Percentiles rank a stretch among this genome's conserved stretches.
Evolutionary conservation across 2,888 invertebrate genomes (phyloP).

Genomic region (Oxytorus armatus): DNA sequence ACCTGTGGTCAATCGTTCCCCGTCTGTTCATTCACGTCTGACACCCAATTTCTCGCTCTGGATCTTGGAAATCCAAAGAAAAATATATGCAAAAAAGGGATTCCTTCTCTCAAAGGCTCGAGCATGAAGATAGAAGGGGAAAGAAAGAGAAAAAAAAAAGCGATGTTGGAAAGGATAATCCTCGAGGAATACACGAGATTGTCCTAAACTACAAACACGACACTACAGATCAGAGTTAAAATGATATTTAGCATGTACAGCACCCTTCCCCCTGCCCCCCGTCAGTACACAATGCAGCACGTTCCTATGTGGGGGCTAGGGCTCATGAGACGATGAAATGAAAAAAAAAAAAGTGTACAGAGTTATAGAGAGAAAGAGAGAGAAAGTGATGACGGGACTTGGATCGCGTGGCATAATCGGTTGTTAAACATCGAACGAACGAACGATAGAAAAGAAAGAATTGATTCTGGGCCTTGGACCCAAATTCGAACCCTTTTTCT

Average conservation of each 20-base stretch:
- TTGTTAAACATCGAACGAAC: constrained; percentile 58
- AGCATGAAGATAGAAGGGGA: too few species aligned
- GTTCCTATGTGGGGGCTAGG: constrained; percentile 1
- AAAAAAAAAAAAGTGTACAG: constrained; percentile 3
- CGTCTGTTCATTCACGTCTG: neutral
- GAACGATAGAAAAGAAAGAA: constrained; percentile 16
- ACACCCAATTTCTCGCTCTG: constrained; percentile 13
- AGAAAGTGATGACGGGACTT: constrained; percentile 15
- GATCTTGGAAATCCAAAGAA: too few species aligned
- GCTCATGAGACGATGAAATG: neutral
- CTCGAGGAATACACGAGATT: constrained; percentile 27
- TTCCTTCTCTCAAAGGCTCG: too few species aligned
- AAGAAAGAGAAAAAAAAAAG: constrained; percentile 22
- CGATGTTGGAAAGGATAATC: constrained; percentile 37
- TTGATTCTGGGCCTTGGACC: constrained; percentile 27
- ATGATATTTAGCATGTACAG: neutral
- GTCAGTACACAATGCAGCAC: constrained; percentile 33
- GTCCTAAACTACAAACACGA: constrained; percentile 11
- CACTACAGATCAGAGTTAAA: constrained; percentile 26
- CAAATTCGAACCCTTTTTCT: constrained; percentile 46
- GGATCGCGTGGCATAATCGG: constrained; percentile 75
- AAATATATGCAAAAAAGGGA: too few species aligned
- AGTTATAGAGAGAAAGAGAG: constrained; percentile 46
- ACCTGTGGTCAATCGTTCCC: constrained; percentile 32
- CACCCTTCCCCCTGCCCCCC: too few species aligned